These are phyloP conservation scores for Phrynosoma blainvillii DNA, from an alignment of 2,113 vertebrate species.

Conservation along the genomic window DNA sequence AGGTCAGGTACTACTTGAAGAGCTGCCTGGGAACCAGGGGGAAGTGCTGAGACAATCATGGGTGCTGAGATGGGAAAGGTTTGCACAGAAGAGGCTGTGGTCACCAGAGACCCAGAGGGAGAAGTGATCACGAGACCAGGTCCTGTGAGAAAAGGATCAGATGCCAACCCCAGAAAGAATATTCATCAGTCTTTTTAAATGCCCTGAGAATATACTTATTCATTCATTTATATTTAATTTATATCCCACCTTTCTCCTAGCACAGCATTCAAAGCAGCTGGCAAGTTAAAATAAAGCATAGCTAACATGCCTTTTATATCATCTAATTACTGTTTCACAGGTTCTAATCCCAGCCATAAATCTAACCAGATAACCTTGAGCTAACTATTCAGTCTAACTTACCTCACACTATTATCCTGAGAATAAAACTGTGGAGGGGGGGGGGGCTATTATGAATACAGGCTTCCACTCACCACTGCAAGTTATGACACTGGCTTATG, in stretches of 20 bases:
- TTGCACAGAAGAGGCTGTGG: constrained; percentile 85
- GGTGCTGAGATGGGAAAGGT: constrained; percentile 92
- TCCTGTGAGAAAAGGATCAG: constrained; percentile 73
- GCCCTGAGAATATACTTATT: not conserved
- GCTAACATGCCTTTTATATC: too few species aligned
- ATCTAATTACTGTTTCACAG: not conserved
- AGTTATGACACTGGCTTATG: not conserved
- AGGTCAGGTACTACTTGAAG: constrained; percentile 84
- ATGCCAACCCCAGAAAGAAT: not conserved
- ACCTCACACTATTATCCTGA: not conserved
- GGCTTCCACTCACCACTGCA: not conserved
- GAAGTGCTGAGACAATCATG: constrained; percentile 95
- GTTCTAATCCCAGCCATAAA: not conserved
- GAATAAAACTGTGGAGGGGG: not conserved
- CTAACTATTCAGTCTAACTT: not conserved
- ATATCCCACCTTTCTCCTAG: too few species aligned
- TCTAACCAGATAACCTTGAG: not conserved
- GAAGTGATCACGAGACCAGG: constrained; percentile 96
- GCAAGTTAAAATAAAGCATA: too few species aligned
- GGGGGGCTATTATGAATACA: not conserved
- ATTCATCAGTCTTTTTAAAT: accelerated
- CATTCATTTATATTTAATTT: not conserved
- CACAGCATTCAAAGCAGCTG: too few species aligned
- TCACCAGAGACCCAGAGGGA: constrained; percentile 93
- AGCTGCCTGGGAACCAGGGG: constrained; percentile 81